Base-by-base conservation (phyloP, 2,113 vertebrate genomes). In the Puffinus mauretanicus region DNA sequence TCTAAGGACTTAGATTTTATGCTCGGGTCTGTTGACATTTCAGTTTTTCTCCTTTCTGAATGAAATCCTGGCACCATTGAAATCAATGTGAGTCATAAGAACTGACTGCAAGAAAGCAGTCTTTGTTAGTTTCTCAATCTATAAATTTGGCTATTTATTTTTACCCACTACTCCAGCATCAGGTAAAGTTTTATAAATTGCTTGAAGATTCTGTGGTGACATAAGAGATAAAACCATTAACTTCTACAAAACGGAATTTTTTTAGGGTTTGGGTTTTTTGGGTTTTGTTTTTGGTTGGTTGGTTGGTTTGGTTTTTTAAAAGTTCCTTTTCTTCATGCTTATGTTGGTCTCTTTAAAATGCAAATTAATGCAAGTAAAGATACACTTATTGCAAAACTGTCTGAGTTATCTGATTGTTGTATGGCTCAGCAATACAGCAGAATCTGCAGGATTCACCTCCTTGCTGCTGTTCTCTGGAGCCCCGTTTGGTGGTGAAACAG, bases 251-350 rank as follows among this genome's bases (percentile, higher is more conserved):
- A 47, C 8, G 7, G 8, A 60, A 15, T 26, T 58, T 22, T 27
- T n/a, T 61, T 26, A 10, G 8, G 10, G 0, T 21, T 71, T 79
- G 7, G 7, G 40, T 0, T 38, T 72, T 51, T 22, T 4, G 2
- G 7, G 2, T 3, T 6, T 15, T 34, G 42, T 42, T 42, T 42
- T 42, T 42, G 13, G 5, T 42, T 54, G 47, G 24, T 13, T 3
- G 8, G 13, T 32, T 46, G 30, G 24, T 40, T 16, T 32, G 29
- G 2, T 42, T 49, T 51, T 34, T 58, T 22, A 13, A 40, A 42
- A 61, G 26, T 71, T 77, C 13, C 15, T 81, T 1, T 51, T 49
- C 22, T 32, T 70, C 16, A 7, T 70, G 12, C 52, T 86, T 83
- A 46, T 26, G 3, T 64, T 64, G 10, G 7, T 34, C 12, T 81